Percentiles rank a stretch among this genome's conserved stretches.
Conservation (phyloP, 2,888 invertebrate species). For the Mesoligia furuncula region DNA sequence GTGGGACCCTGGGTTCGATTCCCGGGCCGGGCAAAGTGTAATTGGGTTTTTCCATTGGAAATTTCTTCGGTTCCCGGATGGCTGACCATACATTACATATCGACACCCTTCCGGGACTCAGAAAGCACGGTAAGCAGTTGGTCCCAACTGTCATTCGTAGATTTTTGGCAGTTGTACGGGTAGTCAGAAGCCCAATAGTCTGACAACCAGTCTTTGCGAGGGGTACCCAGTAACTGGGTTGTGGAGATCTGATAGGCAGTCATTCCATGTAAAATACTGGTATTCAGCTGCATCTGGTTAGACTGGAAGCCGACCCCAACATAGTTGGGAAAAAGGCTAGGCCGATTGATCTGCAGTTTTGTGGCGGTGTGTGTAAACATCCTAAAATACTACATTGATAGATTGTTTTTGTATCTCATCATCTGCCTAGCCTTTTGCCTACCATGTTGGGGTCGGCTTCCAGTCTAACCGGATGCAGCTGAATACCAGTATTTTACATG, state of each 20-base stretch:
- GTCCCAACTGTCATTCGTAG: background rate
- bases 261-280: background rate
- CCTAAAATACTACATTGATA: background rate
- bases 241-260: background rate
- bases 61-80: background rate
- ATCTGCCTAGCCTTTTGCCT: too few relatives aligned
- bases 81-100: too few relatives aligned
- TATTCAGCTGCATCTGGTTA: background rate
- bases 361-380: background rate
- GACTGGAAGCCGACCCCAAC: background rate
- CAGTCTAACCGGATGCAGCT: too few relatives aligned
- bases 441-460: too few relatives aligned
- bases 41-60: background rate
- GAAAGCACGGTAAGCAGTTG: background rate
- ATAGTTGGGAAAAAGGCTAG: background rate
- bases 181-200: background rate
- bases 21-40: background rate
- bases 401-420: background rate
- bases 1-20: background rate
- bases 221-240: background rate
- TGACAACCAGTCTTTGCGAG: background rate
- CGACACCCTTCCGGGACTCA: background rate
- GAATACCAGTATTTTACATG: too few relatives aligned
- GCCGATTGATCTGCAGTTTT: background rate
- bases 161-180: background rate